Percentiles rank a stretch among this genome's conserved stretches.
phyloP scores from a whole-genome alignment of 2,797 vertebrate species.

The Adrianichthys oophorus region DNA sequence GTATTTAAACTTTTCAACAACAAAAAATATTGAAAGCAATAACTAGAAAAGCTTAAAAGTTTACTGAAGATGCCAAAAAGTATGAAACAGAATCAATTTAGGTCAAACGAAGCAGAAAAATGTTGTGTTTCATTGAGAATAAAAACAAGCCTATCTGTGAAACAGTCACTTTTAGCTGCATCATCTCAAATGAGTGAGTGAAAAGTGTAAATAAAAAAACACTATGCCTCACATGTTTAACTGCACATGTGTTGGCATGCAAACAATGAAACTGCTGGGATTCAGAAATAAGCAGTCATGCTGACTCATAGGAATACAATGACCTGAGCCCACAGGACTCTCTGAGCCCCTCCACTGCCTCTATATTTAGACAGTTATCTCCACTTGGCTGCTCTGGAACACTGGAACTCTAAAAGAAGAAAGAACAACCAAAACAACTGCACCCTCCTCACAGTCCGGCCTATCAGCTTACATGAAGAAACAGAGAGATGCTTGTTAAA shows the following conservation, averaged over 20 bases:
- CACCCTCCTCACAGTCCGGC: conserved; percentile 30
- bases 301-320: conserved; percentile 18
- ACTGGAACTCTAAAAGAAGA: conserved; percentile 49
- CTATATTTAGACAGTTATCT: conserved; percentile 71
- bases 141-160: too few relatives aligned
- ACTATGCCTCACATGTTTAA: not conserved
- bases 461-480: conserved; percentile 61
- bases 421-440: conserved; percentile 58
- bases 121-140: too few relatives aligned
- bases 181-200: too few relatives aligned
- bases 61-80: too few relatives aligned
- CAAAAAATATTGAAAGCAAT: not conserved
- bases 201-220: too few relatives aligned
- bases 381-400: conserved; percentile 52
- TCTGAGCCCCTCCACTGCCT: conserved; percentile 23
- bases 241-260: not conserved
- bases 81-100: too few relatives aligned
- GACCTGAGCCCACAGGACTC: conserved; percentile 34
- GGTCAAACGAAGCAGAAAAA: too few relatives aligned
- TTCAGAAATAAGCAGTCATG: conserved; percentile 14
- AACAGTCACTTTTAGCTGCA: too few relatives aligned
- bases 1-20: not conserved
- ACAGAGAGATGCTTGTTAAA: conserved; percentile 55
- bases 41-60: too few relatives aligned
- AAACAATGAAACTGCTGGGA: conserved; percentile 8